Evolutionary conservation across 2,113 vertebrate species (phyloP).

Genomic region (Myanophis thanlyinensis): DNA sequence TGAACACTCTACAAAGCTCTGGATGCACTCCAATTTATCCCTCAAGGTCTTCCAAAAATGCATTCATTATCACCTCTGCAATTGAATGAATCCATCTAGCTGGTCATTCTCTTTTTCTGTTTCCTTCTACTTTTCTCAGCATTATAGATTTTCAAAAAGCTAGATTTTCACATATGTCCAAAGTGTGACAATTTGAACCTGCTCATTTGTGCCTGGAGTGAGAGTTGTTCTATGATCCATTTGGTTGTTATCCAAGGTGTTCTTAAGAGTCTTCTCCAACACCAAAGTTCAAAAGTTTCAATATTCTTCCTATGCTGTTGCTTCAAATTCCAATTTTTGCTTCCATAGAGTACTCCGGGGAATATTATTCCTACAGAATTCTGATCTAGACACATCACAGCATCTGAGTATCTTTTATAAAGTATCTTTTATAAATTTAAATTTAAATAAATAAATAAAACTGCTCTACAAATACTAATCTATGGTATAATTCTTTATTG

Average conservation of each 20-base stretch:
- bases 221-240: not conserved
- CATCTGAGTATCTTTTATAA: not conserved
- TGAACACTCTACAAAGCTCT: not conserved
- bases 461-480: not conserved
- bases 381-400: not conserved
- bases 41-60: not conserved
- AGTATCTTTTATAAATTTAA: too few species aligned
- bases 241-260: not conserved
- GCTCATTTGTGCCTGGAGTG: not conserved
- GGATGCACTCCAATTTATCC: not conserved
- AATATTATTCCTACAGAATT: not conserved
- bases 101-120: not conserved
- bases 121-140: not conserved
- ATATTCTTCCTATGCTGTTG: not conserved
- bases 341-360: not conserved
- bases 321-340: not conserved
- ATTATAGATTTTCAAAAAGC: not conserved
- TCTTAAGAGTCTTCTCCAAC: not conserved
- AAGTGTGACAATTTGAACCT: not conserved
- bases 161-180: not conserved
- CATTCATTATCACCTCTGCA: not conserved
- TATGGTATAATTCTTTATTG: not conserved
- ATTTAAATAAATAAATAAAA: too few species aligned
- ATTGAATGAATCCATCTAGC: not conserved
- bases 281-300: not conserved